These are phyloP conservation scores for Drosophila sulfurigaster DNA, from an alignment of 1,140 invertebrate genomes.

Conservation along the genomic window DNA sequence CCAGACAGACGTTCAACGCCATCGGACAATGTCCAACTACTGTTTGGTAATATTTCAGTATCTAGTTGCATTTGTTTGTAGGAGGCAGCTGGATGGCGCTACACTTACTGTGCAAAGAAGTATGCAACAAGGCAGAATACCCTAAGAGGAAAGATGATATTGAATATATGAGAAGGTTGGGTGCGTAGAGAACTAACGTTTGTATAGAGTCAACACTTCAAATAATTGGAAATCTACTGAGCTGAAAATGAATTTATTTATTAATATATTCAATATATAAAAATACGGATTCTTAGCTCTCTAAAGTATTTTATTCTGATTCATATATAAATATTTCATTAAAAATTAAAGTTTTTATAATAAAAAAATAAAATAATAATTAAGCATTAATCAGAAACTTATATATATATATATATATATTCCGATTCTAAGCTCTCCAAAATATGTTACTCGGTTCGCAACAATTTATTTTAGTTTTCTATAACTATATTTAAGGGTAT, in stretches of 20 bases:
- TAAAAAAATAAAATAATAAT: too few species aligned
- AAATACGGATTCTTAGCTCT: too few species aligned
- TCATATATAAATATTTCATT: too few species aligned
- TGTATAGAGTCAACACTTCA: background rate
- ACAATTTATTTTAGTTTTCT: too few species aligned
- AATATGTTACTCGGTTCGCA: too few species aligned
- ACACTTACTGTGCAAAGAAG: background rate
- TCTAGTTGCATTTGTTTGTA: constrained; percentile 10
- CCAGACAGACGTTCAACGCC: constrained; percentile 46
- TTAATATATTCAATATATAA: too few species aligned
- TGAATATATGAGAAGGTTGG: background rate
- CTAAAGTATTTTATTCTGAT: too few species aligned
- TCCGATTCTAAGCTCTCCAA: too few species aligned
- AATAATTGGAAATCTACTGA: background rate
- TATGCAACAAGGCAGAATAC: background rate
- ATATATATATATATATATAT: too few species aligned
- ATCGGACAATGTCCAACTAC: constrained; percentile 74
- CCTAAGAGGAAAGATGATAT: background rate
- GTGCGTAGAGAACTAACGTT: background rate
- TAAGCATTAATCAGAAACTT: too few species aligned
- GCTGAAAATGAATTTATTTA: background rate
- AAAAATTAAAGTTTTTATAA: too few species aligned
- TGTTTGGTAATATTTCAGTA: constrained; percentile 48
- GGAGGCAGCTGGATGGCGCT: constrained; percentile 16
- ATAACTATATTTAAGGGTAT: constrained; percentile 7